A percentile compares a stretch with the other conserved stretches of the same genome.
Evolutionary conservation across 64 coral and sea anemone species (phyloP).

Genomic region (Pocillopora verrucosa): DNA sequence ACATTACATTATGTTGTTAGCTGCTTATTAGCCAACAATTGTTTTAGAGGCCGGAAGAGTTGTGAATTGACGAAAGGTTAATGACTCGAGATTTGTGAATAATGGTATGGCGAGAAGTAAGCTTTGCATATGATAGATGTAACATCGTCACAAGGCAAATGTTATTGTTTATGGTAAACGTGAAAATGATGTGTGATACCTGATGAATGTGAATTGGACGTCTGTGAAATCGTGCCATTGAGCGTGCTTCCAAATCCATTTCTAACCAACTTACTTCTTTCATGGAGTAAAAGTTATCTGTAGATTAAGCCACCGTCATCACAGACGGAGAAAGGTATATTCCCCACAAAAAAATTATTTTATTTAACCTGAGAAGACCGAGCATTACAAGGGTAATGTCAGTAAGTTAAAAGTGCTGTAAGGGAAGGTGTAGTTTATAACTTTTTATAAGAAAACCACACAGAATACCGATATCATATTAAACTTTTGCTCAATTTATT

Average conservation of each 20-base stretch:
- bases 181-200: background rate
- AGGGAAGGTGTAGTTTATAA: background rate
- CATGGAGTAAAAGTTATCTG: background rate
- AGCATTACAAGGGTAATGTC: background rate
- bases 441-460: background rate
- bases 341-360: too few relatives aligned
- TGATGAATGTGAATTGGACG: background rate
- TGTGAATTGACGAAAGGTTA: too few relatives aligned
- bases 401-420: background rate
- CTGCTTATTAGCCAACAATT: too few relatives aligned
- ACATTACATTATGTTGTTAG: background rate
- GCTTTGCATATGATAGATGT: too few relatives aligned
- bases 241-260: background rate
- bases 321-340: background rate
- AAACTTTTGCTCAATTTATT: slow-evolving; percentile 45
- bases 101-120: too few relatives aligned
- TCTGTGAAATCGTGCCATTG: background rate
- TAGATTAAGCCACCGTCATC: background rate
- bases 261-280: background rate
- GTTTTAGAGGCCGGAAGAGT: too few relatives aligned
- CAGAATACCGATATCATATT: slow-evolving; percentile 22
- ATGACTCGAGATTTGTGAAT: too few relatives aligned
- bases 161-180: too few relatives aligned
- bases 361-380: background rate
- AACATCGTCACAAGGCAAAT: too few relatives aligned